Evolutionary conservation across 2,113 vertebrate genomes (phyloP), one percentile per base, ranked within the genome.

Genomic region (Ptyas mucosa): DNA sequence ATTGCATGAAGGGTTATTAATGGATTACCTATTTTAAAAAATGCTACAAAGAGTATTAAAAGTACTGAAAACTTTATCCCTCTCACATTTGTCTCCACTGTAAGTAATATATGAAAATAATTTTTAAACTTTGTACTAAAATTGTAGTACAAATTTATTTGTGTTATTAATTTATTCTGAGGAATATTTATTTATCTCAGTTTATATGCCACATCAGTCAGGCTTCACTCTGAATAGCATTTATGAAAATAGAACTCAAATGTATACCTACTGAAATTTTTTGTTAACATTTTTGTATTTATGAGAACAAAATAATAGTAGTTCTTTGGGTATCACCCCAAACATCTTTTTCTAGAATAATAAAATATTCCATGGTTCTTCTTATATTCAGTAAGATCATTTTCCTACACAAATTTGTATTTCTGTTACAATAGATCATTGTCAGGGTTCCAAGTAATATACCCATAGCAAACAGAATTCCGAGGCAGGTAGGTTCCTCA

Each of bases 251-350:
- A n/a, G 9, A 24, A 24, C 23, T 43, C 88, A 89, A 29, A 21
- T 49, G 15, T n/a, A 64, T 24, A 61, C 24, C 24, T 29, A 90
- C 3, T 64, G 89, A 91, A 15, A 3, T 91, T 23, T 51, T 23
- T 87, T 93, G 14, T 64, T 23, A 91, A 85, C 8, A 90, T 93
- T 55, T 39, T 81, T 18, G 29, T 57, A 91, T 92, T 92, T 89
- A 29, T n/a, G 26, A 23, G 43, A 88, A 3, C 49, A 90, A 64
- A 26, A 81, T 18, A 93, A 89, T 91, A 87, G 57, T 46, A 93
- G 43, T 10, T 90, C 21, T 55, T 34, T 85, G 1, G 58, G 15
- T 14, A 85, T 85, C 43, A 86, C 85, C 23, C 23, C 9, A 26
- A 87, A 52, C 53, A 87, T 24, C 3, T 46, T 87, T 86, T 49